phyloP scores from a whole-genome alignment of 2,888 invertebrate genomes.

The Chrysolina oricalcia region DNA sequence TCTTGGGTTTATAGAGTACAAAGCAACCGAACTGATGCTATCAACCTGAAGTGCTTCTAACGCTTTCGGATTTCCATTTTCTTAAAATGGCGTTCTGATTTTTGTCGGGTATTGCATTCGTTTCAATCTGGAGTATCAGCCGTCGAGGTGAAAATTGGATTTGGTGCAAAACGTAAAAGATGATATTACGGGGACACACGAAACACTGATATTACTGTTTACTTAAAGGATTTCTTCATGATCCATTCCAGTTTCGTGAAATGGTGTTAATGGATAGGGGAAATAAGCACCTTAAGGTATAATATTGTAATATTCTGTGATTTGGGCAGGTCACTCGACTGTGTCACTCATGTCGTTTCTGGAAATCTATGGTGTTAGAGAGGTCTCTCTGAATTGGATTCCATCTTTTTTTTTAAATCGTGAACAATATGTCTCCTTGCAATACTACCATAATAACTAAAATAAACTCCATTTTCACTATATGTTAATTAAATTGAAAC shows the following conservation, averaged over 20 bases:
- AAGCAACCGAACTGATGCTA: constrained; percentile 9
- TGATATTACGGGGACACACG: background rate
- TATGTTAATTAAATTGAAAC: too few relatives aligned
- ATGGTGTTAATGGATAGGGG: too few relatives aligned
- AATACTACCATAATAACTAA: too few relatives aligned
- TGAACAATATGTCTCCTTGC: too few relatives aligned
- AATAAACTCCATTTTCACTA: too few relatives aligned
- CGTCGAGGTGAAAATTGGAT: background rate
- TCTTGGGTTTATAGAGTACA: constrained; percentile 1
- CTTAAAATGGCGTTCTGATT: background rate
- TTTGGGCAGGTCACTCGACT: too few relatives aligned
- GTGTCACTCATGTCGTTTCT: too few relatives aligned
- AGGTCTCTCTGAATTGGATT: too few relatives aligned
- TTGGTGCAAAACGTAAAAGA: background rate
- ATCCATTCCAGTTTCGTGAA: background rate
- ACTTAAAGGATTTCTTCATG: background rate
- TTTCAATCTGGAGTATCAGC: background rate
- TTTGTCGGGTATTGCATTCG: background rate
- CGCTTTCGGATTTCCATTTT: background rate
- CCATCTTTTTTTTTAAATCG: too few relatives aligned
- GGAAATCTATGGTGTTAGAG: too few relatives aligned
- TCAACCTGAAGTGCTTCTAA: background rate
- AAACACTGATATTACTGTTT: background rate
- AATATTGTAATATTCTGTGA: too few relatives aligned
- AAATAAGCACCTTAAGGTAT: too few relatives aligned